These are phyloP conservation scores for Melanogrammus aeglefinus DNA, from an alignment of 2,797 vertebrate species.

Conservation along the genomic window DNA sequence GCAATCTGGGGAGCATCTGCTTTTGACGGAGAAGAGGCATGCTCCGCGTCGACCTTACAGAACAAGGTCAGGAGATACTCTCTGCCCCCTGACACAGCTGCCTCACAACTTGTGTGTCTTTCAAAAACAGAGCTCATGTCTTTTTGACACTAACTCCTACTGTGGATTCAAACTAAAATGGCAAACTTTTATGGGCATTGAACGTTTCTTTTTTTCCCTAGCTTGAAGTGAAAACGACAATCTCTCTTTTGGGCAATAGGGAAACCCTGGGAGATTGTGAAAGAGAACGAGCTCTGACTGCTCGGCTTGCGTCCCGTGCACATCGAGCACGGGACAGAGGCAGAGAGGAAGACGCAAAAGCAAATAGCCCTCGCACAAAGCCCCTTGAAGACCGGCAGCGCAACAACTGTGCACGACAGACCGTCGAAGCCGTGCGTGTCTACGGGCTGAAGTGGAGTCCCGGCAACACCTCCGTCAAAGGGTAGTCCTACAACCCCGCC, in stretches of 20 bases:
- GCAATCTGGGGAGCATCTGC: constrained; percentile 65
- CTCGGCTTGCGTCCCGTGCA: constrained; percentile 37
- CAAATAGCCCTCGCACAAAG: constrained; percentile 21
- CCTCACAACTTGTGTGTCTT: constrained; percentile 46
- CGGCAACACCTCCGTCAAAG: constrained; percentile 22
- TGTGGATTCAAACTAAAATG: constrained; percentile 40
- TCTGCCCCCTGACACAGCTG: constrained; percentile 39
- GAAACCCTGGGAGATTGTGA: constrained; percentile 42
- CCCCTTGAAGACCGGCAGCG: constrained; percentile 21
- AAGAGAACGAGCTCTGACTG: constrained; percentile 43
- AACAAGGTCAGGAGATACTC: constrained; percentile 61
- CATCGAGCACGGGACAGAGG: constrained; percentile 40
- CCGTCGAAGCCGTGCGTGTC: constrained; percentile 21
- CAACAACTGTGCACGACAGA: too few relatives aligned
- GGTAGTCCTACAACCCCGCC: constrained; percentile 6
- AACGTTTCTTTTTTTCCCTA: constrained; percentile 17
- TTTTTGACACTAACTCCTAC: constrained; percentile 43
- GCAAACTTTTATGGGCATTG: constrained; percentile 44
- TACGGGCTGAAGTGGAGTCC: constrained; percentile 18
- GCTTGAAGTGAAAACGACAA: constrained; percentile 52
- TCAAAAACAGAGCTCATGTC: constrained; percentile 33
- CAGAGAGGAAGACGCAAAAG: constrained; percentile 32
- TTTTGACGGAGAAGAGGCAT: constrained; percentile 47
- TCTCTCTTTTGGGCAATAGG: constrained; percentile 54
- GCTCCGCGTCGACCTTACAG: constrained; percentile 47